These are phyloP conservation scores for Brachylomia viminalis DNA, from an alignment of 2,888 invertebrate species.

Conservation along the genomic window DNA sequence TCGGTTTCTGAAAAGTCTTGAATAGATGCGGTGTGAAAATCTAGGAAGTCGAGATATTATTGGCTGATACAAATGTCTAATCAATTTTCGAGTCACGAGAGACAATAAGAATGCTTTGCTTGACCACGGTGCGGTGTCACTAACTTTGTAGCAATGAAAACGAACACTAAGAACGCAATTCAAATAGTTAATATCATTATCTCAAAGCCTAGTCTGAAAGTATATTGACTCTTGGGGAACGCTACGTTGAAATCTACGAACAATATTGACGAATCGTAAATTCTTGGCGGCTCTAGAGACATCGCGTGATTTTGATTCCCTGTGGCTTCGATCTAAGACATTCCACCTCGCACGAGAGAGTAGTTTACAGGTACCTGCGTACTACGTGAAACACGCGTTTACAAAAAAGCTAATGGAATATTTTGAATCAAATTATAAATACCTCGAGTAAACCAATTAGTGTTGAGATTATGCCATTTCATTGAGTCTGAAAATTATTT, in stretches of 20 bases:
- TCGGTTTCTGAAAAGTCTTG: too few relatives aligned
- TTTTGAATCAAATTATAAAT: background rate
- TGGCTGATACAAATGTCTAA: too few relatives aligned
- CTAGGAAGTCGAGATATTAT: too few relatives aligned
- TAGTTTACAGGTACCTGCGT: background rate
- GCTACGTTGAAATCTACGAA: conserved; percentile 61
- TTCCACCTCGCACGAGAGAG: background rate
- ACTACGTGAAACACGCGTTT: background rate
- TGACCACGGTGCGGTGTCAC: too few relatives aligned
- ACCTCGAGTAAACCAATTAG: background rate
- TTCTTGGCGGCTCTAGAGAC: conserved; percentile 56
- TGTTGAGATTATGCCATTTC: background rate
- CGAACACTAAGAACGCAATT: too few relatives aligned
- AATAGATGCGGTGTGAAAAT: too few relatives aligned
- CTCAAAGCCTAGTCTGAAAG: conserved; percentile 39
- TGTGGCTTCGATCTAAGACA: conserved; percentile 26
- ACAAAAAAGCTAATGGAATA: background rate
- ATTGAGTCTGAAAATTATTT: background rate
- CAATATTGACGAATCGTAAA: conserved; percentile 71
- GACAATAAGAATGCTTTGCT: too few relatives aligned
- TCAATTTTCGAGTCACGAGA: too few relatives aligned
- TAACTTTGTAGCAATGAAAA: too few relatives aligned
- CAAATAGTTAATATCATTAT: too few relatives aligned
- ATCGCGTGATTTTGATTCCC: conserved; percentile 45
- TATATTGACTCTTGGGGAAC: conserved; percentile 47